Evolutionary conservation across 1,140 invertebrate species (phyloP).

Genomic region (Lepidurus apus): DNA sequence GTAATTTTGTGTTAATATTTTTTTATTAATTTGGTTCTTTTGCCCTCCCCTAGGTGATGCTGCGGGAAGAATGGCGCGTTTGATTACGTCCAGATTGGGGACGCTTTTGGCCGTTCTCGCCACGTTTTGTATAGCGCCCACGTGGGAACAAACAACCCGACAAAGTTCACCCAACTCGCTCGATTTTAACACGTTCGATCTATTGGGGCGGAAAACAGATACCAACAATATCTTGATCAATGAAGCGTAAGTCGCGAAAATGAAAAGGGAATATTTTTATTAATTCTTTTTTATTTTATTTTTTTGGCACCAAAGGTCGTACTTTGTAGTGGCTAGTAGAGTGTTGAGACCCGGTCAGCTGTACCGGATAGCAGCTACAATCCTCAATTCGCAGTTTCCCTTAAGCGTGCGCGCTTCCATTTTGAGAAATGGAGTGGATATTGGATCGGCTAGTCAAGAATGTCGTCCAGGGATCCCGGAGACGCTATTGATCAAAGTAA

Average conservation of each 20-base stretch:
- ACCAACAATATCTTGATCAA: constrained; percentile 6
- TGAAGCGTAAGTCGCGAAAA: background rate
- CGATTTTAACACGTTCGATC: background rate
- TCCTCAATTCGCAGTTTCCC: constrained; percentile 63
- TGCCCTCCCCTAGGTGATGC: background rate
- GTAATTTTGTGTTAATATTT: background rate
- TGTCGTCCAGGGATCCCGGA: constrained; percentile 75
- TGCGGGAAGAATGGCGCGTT: constrained; percentile 10
- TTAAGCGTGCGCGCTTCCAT: constrained; percentile 76
- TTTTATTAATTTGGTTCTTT: background rate
- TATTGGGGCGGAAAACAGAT: background rate
- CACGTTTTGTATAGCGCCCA: background rate
- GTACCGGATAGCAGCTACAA: constrained; percentile 72
- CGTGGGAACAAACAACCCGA: background rate
- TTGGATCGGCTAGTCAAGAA: constrained; percentile 65
- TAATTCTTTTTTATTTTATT: background rate
- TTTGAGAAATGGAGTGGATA: constrained; percentile 77
- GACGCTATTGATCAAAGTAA: constrained; percentile 69
- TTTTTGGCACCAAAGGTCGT: constrained; percentile 55
- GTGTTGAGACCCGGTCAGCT: constrained; percentile 81
- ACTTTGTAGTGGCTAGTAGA: constrained; percentile 77
- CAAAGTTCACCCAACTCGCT: constrained; percentile 8
- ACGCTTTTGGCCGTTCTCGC: background rate
- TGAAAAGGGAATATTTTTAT: background rate
- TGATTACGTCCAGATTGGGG: background rate